Evolutionary conservation across 1,140 invertebrate species (phyloP).

Genomic region (Pseudomyrmex dendroicus): DNA sequence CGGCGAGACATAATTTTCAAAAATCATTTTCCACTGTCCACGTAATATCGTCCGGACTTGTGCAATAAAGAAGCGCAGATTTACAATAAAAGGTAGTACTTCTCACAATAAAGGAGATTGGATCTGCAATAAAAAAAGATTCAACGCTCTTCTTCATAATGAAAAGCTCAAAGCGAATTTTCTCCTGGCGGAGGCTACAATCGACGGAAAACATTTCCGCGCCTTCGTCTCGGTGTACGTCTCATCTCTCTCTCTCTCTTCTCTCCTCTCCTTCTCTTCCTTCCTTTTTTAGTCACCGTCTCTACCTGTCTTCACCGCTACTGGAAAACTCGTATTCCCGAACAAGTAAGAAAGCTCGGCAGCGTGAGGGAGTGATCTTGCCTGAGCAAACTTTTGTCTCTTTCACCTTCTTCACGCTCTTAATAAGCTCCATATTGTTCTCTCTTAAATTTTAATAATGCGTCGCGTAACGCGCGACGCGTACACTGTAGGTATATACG

Average conservation of each 20-base stretch:
- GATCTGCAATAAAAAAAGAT: slow-evolving; percentile 61
- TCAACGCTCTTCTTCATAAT: slow-evolving; percentile 59
- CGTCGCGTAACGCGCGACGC: slow-evolving; percentile 32
- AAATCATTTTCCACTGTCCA: slow-evolving; percentile 58
- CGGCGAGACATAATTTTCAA: slow-evolving; percentile 25
- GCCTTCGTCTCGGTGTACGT: slow-evolving; percentile 15
- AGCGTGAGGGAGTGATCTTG: slow-evolving; percentile 38
- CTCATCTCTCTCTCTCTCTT: not conserved
- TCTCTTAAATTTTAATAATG: slow-evolving; percentile 70
- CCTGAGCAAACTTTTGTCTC: slow-evolving; percentile 22
- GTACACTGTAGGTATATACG: slow-evolving; percentile 22
- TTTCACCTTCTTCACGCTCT: slow-evolving; percentile 12
- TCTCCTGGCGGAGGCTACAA: slow-evolving; percentile 38
- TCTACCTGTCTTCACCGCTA: not conserved
- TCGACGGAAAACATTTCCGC: slow-evolving; percentile 58
- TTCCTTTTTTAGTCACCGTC: too few species aligned
- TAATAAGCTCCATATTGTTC: slow-evolving; percentile 61
- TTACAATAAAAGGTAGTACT: slow-evolving; percentile 61
- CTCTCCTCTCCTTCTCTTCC: too few species aligned
- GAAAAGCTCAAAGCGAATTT: slow-evolving; percentile 62
- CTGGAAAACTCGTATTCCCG: slow-evolving; percentile 1
- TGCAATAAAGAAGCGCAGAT: slow-evolving; percentile 58
- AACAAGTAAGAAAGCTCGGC: slow-evolving; percentile 22
- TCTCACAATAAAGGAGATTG: slow-evolving; percentile 58
- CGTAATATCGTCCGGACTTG: slow-evolving; percentile 48